Base-by-base conservation (phyloP, 1,140 invertebrate species). In the Delia radicum region DNA sequence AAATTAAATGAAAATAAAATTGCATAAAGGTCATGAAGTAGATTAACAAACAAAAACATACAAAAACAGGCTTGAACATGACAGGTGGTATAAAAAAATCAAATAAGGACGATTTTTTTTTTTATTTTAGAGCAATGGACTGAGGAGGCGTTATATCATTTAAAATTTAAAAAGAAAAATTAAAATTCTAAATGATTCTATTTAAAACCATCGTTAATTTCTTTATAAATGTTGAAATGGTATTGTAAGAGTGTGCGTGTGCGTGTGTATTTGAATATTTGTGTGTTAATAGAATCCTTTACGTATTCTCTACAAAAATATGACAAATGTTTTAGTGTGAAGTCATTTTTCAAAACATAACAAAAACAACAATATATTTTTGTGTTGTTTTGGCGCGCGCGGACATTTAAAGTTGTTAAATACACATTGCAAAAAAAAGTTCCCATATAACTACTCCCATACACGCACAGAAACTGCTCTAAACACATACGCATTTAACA, bases 21-120 rank as follows among this genome's bases (percentile, higher is more conserved):
- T 55, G 48, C 48, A 55, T n/a, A 55, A 55, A 55, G 48, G 48
- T 55, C 48, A 55, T 55, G 21, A 55, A 55, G 48, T 0, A 55
- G 48, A 55, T 55, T 55, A 24, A 55, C n/a, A n/a, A 55, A 55
- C n/a, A 55, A 55, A 55, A 55, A 55, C 48, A 55, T 55, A 48
- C 4, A 48, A 55, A 55, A 55, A 55, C 48, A 55, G 18, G 48
- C 24, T 55, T 55, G 48, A 55, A 55, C 48, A 55, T 55, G 48
- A 55, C 48, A 55, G 48, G 48, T 55, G 48, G 48, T 18, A 55
- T 55, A 55, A 10, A 6, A 48, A 42, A 42, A 42, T 42, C 37
- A 42, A 42, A 42, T 42, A 42, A 42, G 12, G 37, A 42, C 12
- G n/a, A 42, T 15, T 42, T 42, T 37, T 37, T 42, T 42, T 5